A percentile compares a stretch with the other conserved stretches of the same genome.
Evolutionary conservation across 2,888 invertebrate species (phyloP).

Genomic region (Galerucella calmariensis): DNA sequence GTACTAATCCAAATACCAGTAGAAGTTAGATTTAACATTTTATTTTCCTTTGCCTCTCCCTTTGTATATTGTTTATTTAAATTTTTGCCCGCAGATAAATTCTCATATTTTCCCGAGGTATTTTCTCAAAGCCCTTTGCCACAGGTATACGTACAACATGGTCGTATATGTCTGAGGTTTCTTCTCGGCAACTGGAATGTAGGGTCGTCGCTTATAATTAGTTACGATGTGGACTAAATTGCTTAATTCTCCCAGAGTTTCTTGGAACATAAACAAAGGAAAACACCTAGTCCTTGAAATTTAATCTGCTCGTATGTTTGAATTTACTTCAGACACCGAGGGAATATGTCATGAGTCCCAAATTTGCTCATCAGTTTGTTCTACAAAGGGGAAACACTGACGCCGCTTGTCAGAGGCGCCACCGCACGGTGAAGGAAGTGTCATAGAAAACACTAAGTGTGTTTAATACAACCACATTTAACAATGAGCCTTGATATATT

Average conservation of each 20-base stretch:
- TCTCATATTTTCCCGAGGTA: slow-evolving; percentile 6
- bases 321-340: slow-evolving; percentile 34
- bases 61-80: neutral
- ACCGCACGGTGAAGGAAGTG: neutral
- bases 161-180: slow-evolving; percentile 37
- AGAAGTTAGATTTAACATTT: neutral
- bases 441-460: neutral
- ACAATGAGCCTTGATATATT: neutral
- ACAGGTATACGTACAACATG: slow-evolving; percentile 28
- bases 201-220: slow-evolving; percentile 51
- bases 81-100: slow-evolving; percentile 4
- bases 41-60: neutral
- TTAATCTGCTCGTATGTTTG: slow-evolving; percentile 46
- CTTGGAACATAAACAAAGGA: slow-evolving; percentile 48
- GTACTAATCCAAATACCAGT: too few relatives aligned
- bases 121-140: slow-evolving; percentile 11
- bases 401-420: neutral
- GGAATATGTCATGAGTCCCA: slow-evolving; percentile 38
- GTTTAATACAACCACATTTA: neutral
- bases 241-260: slow-evolving; percentile 52
- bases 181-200: slow-evolving; percentile 40
- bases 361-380: slow-evolving; percentile 38
- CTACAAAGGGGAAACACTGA: slow-evolving; percentile 21
- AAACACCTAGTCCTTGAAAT: slow-evolving; percentile 49
- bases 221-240: slow-evolving; percentile 50